Base-by-base conservation (phyloP, 37 sponge, comb jelly and placozoan genomes). In the Agelas oroides region DNA sequence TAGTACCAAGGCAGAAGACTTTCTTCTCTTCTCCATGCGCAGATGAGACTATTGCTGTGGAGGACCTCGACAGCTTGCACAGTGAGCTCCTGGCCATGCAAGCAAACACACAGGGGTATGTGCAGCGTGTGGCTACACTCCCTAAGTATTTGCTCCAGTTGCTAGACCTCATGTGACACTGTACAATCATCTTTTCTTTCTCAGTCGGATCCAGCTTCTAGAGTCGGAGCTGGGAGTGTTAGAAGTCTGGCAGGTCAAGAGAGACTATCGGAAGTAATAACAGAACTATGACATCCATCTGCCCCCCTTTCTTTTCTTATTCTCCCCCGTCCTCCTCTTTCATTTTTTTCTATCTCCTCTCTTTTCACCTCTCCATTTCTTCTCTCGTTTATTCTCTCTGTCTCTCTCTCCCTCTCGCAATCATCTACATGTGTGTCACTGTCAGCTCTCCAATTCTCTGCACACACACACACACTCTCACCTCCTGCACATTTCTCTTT, bases 171-270 rank as follows among this genome's bases (percentile, higher is more conserved):
- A 17, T 15, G 62, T n/a, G n/a, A n/a, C n/a, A n/a, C n/a, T n/a
- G n/a, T n/a, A 12, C 46, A 3, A 12, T 46, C 8, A 12, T 46
- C 6, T 46, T 46, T n/a, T n/a, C 12, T 30, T 70, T 25, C 23
- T 15, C 81, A 93, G 93, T 36, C 89, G 89, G 32, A 88, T 89
- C 57, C 71, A 72, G 17, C 27, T 81, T 12, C 38, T 93, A 38
- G 89, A 88, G 85, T 77, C 86, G 1, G 93, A 93, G 56, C 68
- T 88, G 39, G 21, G 30, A 13, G 83, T 86, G 0, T 72, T 93
- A 54, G 85, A 76, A 41, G 88, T 77, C 60, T 85, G 89, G 88
- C 77, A 84, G 62, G 89, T 85, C n/a, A 85, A 80, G 75, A 84
- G 84, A 53, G 89, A 93, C 18, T 81, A 77, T 25, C 65, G 63